These are phyloP conservation scores for Manduca sexta DNA, from an alignment of 1,140 invertebrate genomes.

Conservation along the genomic window DNA sequence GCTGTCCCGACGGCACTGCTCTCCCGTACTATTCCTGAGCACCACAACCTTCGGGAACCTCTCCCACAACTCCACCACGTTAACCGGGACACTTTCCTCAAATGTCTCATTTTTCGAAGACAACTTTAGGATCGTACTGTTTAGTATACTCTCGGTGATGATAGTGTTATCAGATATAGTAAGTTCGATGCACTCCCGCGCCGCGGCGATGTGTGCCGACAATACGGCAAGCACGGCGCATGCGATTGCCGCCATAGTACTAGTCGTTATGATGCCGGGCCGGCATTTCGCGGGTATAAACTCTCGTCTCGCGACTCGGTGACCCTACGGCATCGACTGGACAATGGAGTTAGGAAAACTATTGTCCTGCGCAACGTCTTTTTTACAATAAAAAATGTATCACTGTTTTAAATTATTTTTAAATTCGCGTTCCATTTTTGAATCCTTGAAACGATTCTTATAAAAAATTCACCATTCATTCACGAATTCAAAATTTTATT, in stretches of 20 bases:
- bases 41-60: slow-evolving; percentile 59
- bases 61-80: slow-evolving; percentile 52
- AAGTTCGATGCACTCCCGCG: slow-evolving; percentile 61
- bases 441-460: too few relatives aligned
- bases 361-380: not conserved
- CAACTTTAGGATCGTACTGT: slow-evolving; percentile 49
- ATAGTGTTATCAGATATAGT: slow-evolving; percentile 40
- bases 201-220: slow-evolving; percentile 24
- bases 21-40: slow-evolving; percentile 54
- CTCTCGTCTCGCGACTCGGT: not conserved
- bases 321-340: slow-evolving; percentile 8
- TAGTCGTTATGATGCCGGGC: slow-evolving; percentile 35
- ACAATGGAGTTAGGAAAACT: slow-evolving; percentile 14
- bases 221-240: slow-evolving; percentile 37
- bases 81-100: slow-evolving; percentile 34
- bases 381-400: too few relatives aligned
- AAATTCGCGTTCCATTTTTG: too few relatives aligned
- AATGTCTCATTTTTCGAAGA: slow-evolving; percentile 38
- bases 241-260: slow-evolving; percentile 53
- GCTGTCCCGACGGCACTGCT: slow-evolving; percentile 62
- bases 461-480: too few relatives aligned
- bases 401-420: too few relatives aligned
- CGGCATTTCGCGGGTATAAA: slow-evolving; percentile 13
- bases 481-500: too few relatives aligned
- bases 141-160: slow-evolving; percentile 41